phyloP scores from a whole-genome alignment of 2,888 invertebrate genomes.

The Dioctria linearis region DNA sequence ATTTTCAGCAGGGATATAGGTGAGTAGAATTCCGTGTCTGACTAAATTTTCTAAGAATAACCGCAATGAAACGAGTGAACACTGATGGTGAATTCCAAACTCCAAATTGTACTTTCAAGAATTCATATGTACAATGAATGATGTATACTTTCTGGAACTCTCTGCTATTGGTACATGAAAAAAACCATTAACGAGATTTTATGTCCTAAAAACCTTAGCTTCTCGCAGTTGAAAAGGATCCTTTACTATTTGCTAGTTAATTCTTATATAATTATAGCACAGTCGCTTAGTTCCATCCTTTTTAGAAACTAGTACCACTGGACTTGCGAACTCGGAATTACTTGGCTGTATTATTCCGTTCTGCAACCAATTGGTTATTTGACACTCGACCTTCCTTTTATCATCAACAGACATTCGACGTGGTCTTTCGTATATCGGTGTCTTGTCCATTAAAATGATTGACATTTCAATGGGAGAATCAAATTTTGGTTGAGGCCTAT shows the following conservation, averaged over 20 bases:
- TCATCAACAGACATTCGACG: constrained; percentile 59
- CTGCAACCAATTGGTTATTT: not conserved
- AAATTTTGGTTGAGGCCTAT: not conserved
- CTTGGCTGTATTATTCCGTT: constrained; percentile 19
- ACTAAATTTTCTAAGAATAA: constrained; percentile 20
- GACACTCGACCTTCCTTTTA: constrained; percentile 22
- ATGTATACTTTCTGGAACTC: constrained; percentile 49
- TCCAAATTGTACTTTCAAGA: constrained; percentile 66
- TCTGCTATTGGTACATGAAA: constrained; percentile 56
- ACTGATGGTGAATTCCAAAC: constrained; percentile 65
- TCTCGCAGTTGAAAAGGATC: constrained; percentile 60
- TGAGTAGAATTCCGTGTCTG: not conserved
- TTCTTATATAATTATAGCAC: constrained; percentile 27
- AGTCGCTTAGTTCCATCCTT: constrained; percentile 58
- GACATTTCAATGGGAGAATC: constrained; percentile 56
- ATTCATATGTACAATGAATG: constrained; percentile 61
- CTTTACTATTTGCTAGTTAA: constrained; percentile 53
- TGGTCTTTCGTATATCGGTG: constrained; percentile 61
- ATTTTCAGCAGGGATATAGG: not conserved
- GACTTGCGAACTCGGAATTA: constrained; percentile 59
- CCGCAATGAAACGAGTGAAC: constrained; percentile 61
- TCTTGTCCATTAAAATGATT: constrained; percentile 63
- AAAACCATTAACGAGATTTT: constrained; percentile 54
- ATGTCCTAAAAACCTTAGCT: constrained; percentile 57
- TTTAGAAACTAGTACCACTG: constrained; percentile 59